Conservation (phyloP, 2,888 invertebrate genomes). For the Chymomyza fuscimana region DNA sequence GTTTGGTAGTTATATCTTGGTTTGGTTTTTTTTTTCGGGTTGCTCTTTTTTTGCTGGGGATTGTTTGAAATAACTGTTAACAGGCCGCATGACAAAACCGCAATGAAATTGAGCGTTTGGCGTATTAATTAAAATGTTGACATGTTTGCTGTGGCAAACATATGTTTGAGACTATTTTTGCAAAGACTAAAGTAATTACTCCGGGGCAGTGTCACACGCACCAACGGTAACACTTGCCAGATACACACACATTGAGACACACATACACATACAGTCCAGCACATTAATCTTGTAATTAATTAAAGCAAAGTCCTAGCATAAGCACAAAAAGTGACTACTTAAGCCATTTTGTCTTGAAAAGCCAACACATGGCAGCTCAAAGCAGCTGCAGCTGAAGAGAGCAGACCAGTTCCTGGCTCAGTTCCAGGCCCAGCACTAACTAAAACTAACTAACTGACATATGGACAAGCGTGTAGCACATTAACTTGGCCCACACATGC, state of each 20-base stretch:
- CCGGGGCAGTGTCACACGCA: slow-evolving; percentile 38
- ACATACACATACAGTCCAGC: slow-evolving; percentile 31
- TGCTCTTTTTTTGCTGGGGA: not conserved
- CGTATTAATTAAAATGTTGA: slow-evolving; percentile 65
- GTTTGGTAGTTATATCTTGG: slow-evolving; percentile 7
- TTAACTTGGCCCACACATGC: slow-evolving; percentile 64
- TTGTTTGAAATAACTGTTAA: slow-evolving; percentile 41
- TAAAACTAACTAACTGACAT: slow-evolving; percentile 57
- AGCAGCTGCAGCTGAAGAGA: not conserved
- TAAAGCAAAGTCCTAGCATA: slow-evolving; percentile 74
- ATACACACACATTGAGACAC: slow-evolving; percentile 17
- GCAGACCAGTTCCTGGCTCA: not conserved
- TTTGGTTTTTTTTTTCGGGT: not conserved
- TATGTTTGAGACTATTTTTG: slow-evolving; percentile 26
- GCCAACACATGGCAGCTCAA: slow-evolving; percentile 63
- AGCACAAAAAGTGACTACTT: slow-evolving; percentile 75
- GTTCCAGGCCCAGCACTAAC: not conserved
- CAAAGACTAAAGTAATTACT: slow-evolving; percentile 51
- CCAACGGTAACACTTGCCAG: slow-evolving; percentile 8
- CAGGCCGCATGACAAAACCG: slow-evolving; percentile 46
- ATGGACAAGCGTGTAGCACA: slow-evolving; percentile 67
- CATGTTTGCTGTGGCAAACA: slow-evolving; percentile 19
- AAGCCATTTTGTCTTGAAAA: slow-evolving; percentile 69
- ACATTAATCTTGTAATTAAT: slow-evolving; percentile 74
- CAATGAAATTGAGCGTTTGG: slow-evolving; percentile 53